Evolutionary conservation across 2,797 vertebrate genomes (phyloP).

Genomic region (Gymnoscopelus braueri): DNA sequence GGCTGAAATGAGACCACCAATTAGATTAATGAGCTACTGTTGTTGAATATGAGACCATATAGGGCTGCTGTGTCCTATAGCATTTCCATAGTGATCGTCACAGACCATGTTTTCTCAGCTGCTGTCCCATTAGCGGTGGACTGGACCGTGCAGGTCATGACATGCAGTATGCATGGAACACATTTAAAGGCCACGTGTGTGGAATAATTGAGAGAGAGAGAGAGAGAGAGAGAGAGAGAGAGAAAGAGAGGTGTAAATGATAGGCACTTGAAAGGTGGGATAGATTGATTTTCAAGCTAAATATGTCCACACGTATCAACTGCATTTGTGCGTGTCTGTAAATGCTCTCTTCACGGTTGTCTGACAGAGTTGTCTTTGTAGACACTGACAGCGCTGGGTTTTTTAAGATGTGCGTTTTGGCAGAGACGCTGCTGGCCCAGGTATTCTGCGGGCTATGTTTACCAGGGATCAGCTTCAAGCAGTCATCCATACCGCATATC

Average conservation of each 20-base stretch:
- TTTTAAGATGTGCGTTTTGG: slow-evolving; percentile 32
- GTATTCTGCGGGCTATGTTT: too few relatives aligned
- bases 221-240: slow-evolving; percentile 1
- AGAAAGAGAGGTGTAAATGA: slow-evolving; percentile 1
- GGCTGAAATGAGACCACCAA: not conserved
- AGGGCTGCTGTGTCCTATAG: not conserved
- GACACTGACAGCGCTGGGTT: slow-evolving; percentile 1
- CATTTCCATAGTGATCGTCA: not conserved
- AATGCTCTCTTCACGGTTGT: slow-evolving; percentile 50
- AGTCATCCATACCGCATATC: too few relatives aligned
- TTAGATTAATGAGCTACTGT: not conserved
- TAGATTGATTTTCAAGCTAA: slow-evolving; percentile 62
- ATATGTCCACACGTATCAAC: slow-evolving; percentile 37
- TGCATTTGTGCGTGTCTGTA: slow-evolving; percentile 22
- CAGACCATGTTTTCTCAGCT: not conserved
- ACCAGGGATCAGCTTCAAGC: too few relatives aligned
- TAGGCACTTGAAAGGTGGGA: slow-evolving; percentile 37
- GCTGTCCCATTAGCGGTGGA: slow-evolving; percentile 23
- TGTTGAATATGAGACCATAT: not conserved
- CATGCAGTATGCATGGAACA: not conserved
- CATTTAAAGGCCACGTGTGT: slow-evolving; percentile 51
- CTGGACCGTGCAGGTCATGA: slow-evolving; percentile 35
- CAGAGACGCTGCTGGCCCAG: too few relatives aligned
- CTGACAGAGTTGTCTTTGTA: slow-evolving; percentile 34
- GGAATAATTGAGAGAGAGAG: slow-evolving; percentile 44